phyloP scores from a whole-genome alignment of 1,140 invertebrate species.

The Papilio helenus region DNA sequence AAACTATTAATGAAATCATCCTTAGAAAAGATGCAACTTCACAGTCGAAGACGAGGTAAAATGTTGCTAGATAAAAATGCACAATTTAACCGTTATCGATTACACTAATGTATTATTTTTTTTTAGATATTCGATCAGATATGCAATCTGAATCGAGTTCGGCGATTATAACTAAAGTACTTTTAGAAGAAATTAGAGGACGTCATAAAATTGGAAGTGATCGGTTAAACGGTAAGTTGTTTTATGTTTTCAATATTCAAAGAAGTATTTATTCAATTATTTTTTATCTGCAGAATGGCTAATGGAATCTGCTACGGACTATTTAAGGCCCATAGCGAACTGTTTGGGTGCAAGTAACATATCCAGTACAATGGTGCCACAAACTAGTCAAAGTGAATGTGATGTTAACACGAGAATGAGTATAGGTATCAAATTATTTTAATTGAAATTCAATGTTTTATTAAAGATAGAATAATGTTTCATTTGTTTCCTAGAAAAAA shows the following conservation, averaged over 20 bases:
- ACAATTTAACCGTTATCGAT: neutral
- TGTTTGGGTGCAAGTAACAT: constrained; percentile 36
- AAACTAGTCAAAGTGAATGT: constrained; percentile 28
- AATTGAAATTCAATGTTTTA: neutral
- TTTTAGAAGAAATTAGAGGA: constrained; percentile 52
- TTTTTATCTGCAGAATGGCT: constrained; percentile 49
- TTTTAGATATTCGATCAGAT: constrained; percentile 2
- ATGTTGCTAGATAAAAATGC: neutral
- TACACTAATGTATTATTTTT: neutral
- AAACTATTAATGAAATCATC: constrained; percentile 11
- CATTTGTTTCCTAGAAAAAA: constrained; percentile 9
- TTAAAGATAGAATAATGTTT: neutral
- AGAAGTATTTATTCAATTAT: neutral
- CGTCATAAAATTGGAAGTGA: constrained; percentile 45
- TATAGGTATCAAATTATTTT: constrained; percentile 5
- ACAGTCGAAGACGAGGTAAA: constrained; percentile 11
- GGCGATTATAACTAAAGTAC: constrained; percentile 50
- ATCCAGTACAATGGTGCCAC: constrained; percentile 29
- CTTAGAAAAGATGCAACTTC: constrained; percentile 2
- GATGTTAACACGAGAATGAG: constrained; percentile 26
- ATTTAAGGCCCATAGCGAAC: constrained; percentile 40
- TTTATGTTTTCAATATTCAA: constrained; percentile 9
- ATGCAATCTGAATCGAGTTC: constrained; percentile 42
- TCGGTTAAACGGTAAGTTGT: constrained; percentile 45
- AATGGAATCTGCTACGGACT: constrained; percentile 42